phyloP scores from a whole-genome alignment of 2,888 invertebrate species.

The Ichneumoninae sp. region DNA sequence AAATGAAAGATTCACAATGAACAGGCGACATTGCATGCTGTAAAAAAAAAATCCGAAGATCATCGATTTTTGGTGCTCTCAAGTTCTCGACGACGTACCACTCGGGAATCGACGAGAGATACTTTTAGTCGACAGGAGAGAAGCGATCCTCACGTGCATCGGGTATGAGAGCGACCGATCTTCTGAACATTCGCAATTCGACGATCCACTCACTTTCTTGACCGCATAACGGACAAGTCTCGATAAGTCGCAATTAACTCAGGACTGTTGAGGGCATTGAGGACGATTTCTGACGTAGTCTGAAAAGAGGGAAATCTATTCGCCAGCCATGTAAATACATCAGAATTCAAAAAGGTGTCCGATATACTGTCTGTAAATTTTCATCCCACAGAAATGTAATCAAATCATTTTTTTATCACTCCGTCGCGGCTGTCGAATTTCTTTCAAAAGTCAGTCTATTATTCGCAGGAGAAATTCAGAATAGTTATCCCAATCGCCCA shows the following conservation, averaged over 20 bases:
- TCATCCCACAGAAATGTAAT: background rate
- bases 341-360: background rate
- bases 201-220: slow-evolving; percentile 2
- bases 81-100: slow-evolving; percentile 14
- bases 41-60: background rate
- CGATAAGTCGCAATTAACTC: slow-evolving; percentile 7
- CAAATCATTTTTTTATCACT: background rate
- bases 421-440: background rate
- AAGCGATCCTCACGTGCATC: background rate
- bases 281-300: slow-evolving; percentile 4
- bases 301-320: slow-evolving; percentile 24
- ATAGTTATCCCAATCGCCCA: background rate
- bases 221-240: slow-evolving; percentile 1
- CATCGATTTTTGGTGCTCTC: slow-evolving; percentile 17
- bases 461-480: background rate
- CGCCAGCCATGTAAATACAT: slow-evolving; percentile 12
- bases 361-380: background rate
- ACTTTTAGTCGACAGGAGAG: background rate
- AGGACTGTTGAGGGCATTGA: slow-evolving; percentile 13
- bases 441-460: background rate
- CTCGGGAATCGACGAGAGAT: background rate
- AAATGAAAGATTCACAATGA: slow-evolving; percentile 12
- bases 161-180: background rate
- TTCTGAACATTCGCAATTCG: background rate
- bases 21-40: background rate